Evolutionary conservation across 2,888 invertebrate species (phyloP).

Genomic region (Trachelus troglodyta): DNA sequence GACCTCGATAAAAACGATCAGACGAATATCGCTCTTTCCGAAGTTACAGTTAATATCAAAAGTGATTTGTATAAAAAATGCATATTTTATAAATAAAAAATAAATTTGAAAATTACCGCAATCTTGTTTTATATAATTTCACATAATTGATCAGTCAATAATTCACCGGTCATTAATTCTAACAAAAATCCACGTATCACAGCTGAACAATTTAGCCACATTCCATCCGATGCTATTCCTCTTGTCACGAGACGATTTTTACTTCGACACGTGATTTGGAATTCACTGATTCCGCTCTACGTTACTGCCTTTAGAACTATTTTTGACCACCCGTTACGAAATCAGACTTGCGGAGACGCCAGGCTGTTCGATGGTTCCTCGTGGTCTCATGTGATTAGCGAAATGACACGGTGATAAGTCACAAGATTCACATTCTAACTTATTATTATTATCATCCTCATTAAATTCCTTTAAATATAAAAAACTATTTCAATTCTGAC

Average conservation of each 20-base stretch:
- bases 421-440: not conserved
- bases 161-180: no score
- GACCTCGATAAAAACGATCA: no score
- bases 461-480: not conserved
- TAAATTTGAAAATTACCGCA: no score
- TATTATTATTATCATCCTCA: not conserved
- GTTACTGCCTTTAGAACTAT: not conserved
- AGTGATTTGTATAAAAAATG: no score
- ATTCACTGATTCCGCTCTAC: not conserved
- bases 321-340: not conserved
- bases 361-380: not conserved
- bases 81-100: no score
- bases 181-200: no score
- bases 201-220: not conserved
- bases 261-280: no score
- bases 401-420: not conserved
- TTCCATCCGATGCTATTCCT: no score
- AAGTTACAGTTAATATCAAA: no score
- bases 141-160: not conserved
- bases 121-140: not conserved
- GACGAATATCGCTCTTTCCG: no score
- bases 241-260: not conserved
- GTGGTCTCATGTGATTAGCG: not conserved
- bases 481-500: not conserved
- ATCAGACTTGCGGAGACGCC: not conserved